Percentiles rank a stretch among this genome's conserved stretches.
Evolutionary conservation across 2,888 invertebrate genomes (phyloP).

Genomic region (Lochmaea capreae): DNA sequence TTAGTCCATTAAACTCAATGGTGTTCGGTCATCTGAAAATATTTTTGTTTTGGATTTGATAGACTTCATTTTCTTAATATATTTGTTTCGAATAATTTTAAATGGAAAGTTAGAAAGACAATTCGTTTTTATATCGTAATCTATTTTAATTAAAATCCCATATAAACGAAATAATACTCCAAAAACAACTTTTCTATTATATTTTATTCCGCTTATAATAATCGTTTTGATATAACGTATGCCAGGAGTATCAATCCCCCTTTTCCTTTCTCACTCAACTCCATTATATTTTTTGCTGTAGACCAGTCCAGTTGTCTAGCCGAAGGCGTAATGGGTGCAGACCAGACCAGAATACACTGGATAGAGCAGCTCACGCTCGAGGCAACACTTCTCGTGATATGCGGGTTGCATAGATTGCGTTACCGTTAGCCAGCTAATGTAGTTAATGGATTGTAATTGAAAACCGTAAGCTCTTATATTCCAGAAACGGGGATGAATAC

Average conservation of each 20-base stretch:
- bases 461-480: slow-evolving; percentile 19
- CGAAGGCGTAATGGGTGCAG: slow-evolving; percentile 30
- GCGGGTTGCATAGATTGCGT: slow-evolving; percentile 38
- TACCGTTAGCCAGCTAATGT: slow-evolving; percentile 34
- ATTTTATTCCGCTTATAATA: slow-evolving; percentile 5
- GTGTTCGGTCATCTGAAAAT: too few species aligned
- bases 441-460: slow-evolving; percentile 33
- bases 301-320: slow-evolving; percentile 39
- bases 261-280: slow-evolving; percentile 25
- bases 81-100: too few species aligned
- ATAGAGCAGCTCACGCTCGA: slow-evolving; percentile 23
- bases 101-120: too few species aligned
- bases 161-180: background rate
- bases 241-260: slow-evolving; percentile 3
- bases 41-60: too few species aligned
- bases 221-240: background rate
- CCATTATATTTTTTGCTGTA: slow-evolving; percentile 13
- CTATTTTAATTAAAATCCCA: background rate
- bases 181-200: background rate
- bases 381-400: slow-evolving; percentile 35
- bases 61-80: too few species aligned
- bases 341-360: slow-evolving; percentile 31
- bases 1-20: too few species aligned
- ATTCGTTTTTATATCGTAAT: too few species aligned
- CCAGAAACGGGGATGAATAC: slow-evolving; percentile 5